Evolutionary conservation across 2,797 vertebrate species (phyloP), one percentile per base, ranked within the genome.

Genomic region (Poeciliopsis gracilis): DNA sequence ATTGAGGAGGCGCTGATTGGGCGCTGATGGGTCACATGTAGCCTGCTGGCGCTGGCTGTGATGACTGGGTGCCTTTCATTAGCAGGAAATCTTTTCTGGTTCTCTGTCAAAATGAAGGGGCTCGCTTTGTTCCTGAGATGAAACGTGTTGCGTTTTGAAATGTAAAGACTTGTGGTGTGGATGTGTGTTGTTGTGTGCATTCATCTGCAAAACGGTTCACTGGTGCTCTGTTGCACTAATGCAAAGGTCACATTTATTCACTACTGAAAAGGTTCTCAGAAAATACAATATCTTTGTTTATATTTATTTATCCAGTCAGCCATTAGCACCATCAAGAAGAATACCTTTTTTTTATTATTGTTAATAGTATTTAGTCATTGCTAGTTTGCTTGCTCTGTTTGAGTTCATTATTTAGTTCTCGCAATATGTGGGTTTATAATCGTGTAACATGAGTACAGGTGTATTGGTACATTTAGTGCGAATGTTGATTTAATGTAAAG

Each of bases 1-100:
- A 81, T 86, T 85, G 1, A 76, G 78, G 72, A 23, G 18, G 67
- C 71, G 79, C 84, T 87, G 84, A 86, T 84, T 45, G 38, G 67
- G 70, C 67, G 75, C 70, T 61, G 73, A 80, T 18, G 59, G 57
- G 72, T 51, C 76, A 77, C 25, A 67, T 81, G 78, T 84, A 73
- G 46, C 16, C 49, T 66, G 20, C 46, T 84, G 75, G 57, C 23
- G 45, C 59, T 43, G 72, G 80, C 77, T 38, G 57, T 72, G 20
- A 47, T 72, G 20, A 47, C 63, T 81, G 36, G 28, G 8, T 67
- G 45, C 71, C 20, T 12, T 76, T 74, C 76, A 43, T 43, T 8
- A 46, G 25, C 41, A 75, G 73, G 80, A 45, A 41, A 23, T 79
- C 25, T 71, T n/a, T 66, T 53, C 11, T 71, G 59, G 23, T 73